These are phyloP conservation scores for Villa cingulata DNA, from an alignment of 2,888 invertebrate genomes.

Conservation along the genomic window DNA sequence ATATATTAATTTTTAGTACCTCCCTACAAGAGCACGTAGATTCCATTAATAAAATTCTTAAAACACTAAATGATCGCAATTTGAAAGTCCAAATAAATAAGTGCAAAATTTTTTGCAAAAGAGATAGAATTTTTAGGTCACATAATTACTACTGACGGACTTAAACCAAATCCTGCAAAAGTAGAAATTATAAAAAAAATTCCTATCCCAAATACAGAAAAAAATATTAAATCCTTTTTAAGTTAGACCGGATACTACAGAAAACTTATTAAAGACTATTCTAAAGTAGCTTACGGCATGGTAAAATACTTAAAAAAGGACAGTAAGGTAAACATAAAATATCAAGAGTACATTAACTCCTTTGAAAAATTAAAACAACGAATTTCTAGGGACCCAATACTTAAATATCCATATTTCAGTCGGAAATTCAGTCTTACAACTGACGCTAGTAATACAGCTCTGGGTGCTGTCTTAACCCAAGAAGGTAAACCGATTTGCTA, in stretches of 20 bases:
- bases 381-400: background rate
- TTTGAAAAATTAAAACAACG: background rate
- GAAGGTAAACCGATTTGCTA: background rate
- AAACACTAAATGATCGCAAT: background rate
- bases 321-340: background rate
- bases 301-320: background rate
- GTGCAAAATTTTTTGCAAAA: background rate
- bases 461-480: background rate
- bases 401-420: background rate
- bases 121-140: background rate
- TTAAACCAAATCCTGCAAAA: background rate
- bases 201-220: background rate
- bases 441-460: background rate
- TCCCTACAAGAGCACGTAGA: constrained; percentile 16
- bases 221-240: background rate
- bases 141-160: background rate
- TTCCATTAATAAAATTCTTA: background rate
- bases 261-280: background rate
- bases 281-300: background rate
- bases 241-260: background rate
- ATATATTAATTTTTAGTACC: constrained; percentile 17
- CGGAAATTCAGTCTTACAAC: background rate
- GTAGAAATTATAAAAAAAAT: background rate
- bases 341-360: background rate
- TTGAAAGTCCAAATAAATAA: background rate